Base-by-base conservation (phyloP, 2,113 vertebrate species). In the Hyperoodon ampullatus region DNA sequence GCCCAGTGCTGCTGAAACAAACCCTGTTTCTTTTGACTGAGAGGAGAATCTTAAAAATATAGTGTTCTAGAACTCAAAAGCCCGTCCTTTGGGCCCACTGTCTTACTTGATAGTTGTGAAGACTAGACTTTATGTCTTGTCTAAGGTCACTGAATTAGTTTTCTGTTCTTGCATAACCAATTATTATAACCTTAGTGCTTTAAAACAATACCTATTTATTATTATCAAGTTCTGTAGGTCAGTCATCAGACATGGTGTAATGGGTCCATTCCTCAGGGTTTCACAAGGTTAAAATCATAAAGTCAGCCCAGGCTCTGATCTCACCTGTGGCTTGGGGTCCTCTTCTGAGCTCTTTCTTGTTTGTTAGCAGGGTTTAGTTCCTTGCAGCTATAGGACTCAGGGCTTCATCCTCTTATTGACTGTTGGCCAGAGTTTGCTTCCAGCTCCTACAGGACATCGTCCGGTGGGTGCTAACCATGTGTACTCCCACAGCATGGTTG, bases 1-100 rank as follows among this genome's bases (percentile, higher is more conserved):
- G 15, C 19, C 19, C 10, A 47, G 15, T n/a, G 24, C 58, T 77
- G 26, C 26, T 94, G 71, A 50, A 66, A 75, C 16, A 82, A 65
- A 28, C 10, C 44, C 61, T 78, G 3, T 35, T 75, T 94, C n/a
- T 77, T 21, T 86, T 86, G 28, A 42, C 28, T n/a, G 68, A 75
- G 35, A 55, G 30, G 3, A 42, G 70, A 35, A 80, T 47, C 50
- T 66, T 90, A 72, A 96, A 93, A 88, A 74, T 18, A 93, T 0
- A 44, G 30, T 50, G 13, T 72, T 95, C 68, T 90, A 39, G 70
- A 94, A 90, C 28, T 53, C 55, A 80, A 77, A 95, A 82, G 42
- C 58, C 66, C 7, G 28, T 58, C 5, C 23, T 42, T 42, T 68
- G 61, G 10, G 65, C 23, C 10, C 23, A 42, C 5, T 1, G 4